Percentiles rank a stretch among this genome's conserved stretches.
phyloP scores from a whole-genome alignment of 2,888 invertebrate species.

The Acronicta leporina region DNA sequence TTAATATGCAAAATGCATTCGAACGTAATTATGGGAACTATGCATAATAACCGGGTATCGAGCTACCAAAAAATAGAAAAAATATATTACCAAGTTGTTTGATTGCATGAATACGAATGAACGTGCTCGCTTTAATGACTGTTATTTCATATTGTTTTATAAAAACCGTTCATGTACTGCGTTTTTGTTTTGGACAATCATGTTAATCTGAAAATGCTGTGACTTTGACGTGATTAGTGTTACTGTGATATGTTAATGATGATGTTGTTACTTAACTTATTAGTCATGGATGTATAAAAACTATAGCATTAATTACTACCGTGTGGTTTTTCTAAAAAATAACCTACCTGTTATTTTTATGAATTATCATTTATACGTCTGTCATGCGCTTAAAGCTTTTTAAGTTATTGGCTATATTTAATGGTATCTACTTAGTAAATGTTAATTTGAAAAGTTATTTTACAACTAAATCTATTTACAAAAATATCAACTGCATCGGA shows the following conservation, averaged over 20 bases:
- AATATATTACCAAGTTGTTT: slow-evolving; percentile 47
- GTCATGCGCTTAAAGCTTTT: too few relatives aligned
- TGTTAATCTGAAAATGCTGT: slow-evolving; percentile 50
- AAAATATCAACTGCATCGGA: too few relatives aligned
- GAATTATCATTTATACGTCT: too few relatives aligned
- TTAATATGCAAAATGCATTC: slow-evolving; percentile 55
- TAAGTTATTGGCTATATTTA: too few relatives aligned
- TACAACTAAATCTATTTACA: too few relatives aligned
- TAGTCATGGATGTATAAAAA: slow-evolving; percentile 14
- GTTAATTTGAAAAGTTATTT: too few relatives aligned
- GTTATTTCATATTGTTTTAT: slow-evolving; percentile 63
- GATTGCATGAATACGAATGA: slow-evolving; percentile 70
- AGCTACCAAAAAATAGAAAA: slow-evolving; percentile 61
- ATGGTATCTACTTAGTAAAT: too few relatives aligned
- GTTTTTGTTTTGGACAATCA: slow-evolving; percentile 45
- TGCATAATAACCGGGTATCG: slow-evolving; percentile 67
- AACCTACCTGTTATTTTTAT: too few relatives aligned
- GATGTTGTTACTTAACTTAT: slow-evolving; percentile 8
- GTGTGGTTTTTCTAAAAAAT: slow-evolving; percentile 7
- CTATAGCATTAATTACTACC: neutral
- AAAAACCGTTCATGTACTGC: slow-evolving; percentile 36
- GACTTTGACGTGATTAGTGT: slow-evolving; percentile 36
- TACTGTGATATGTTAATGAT: slow-evolving; percentile 19
- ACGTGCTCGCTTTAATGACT: slow-evolving; percentile 59
- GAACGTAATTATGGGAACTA: slow-evolving; percentile 65